A percentile compares a stretch with the other conserved stretches of the same genome.
phyloP scores from a whole-genome alignment of 2,888 invertebrate genomes.

The Leptogaster cylindrica region DNA sequence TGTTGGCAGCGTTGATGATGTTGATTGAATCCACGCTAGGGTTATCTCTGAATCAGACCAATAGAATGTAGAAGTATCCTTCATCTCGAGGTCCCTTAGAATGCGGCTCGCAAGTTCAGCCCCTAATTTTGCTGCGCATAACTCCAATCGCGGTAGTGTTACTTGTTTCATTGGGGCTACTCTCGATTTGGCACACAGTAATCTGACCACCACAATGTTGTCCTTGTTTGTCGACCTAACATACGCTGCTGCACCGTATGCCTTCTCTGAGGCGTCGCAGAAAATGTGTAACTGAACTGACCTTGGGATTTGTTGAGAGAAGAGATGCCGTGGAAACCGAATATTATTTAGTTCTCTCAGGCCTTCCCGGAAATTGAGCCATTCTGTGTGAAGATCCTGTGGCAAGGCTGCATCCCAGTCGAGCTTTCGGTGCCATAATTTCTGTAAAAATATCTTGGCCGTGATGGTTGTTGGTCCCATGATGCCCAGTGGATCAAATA shows the following conservation, averaged over 20 bases:
- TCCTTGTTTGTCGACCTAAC: background rate
- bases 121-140: no score
- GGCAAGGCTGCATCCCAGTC: constrained; percentile 10
- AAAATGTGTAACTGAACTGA: constrained; percentile 14
- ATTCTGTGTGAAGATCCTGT: background rate
- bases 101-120: no score
- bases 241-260: background rate
- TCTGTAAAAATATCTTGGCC: constrained; percentile 12
- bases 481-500: constrained; percentile 21
- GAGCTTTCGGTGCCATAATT: background rate
- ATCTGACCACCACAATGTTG: background rate
- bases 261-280: constrained; percentile 13
- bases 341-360: background rate
- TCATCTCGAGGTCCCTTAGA: no score
- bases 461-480: background rate
- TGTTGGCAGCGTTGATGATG: no score
- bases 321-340: background rate
- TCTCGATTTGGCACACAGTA: background rate
- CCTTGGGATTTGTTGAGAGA: no score
- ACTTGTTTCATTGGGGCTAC: background rate
- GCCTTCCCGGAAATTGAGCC: background rate
- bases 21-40: no score
- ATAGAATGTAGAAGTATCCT: no score
- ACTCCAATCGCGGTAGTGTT: background rate
- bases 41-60: no score